Percentiles rank a stretch among this genome's conserved stretches.
phyloP scores from a whole-genome alignment of 2,888 invertebrate species.

The Cremastinae sp. region DNA sequence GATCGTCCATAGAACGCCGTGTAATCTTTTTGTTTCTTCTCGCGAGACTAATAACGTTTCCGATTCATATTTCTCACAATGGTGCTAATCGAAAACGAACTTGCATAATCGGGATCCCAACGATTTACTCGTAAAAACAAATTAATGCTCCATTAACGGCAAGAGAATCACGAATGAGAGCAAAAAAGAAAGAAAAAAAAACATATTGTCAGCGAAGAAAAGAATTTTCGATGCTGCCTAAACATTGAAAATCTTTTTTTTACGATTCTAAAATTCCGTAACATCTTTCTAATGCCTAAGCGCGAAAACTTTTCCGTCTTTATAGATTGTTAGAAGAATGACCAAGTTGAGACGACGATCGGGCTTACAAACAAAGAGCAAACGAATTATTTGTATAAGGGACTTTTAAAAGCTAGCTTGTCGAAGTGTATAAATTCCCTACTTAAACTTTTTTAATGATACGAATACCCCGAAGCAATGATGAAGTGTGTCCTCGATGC shows the following conservation, averaged over 20 bases:
- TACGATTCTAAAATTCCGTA: constrained; percentile 70
- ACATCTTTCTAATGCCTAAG: constrained; percentile 67
- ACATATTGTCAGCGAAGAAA: no score
- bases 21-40: not conserved
- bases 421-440: constrained; percentile 13
- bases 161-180: constrained; percentile 1
- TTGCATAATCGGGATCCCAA: constrained; percentile 41
- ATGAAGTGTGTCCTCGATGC: constrained; percentile 17
- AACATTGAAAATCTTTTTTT: constrained; percentile 57
- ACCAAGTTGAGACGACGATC: constrained; percentile 13
- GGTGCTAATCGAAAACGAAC: constrained; percentile 41
- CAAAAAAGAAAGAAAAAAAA: constrained; percentile 8
- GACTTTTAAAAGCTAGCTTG: constrained; percentile 36
- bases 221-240: constrained; percentile 59
- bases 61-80: constrained; percentile 28
- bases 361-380: constrained; percentile 10
- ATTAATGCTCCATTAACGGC: constrained; percentile 23
- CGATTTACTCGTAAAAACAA: constrained; percentile 3
- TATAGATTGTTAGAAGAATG: constrained; percentile 11
- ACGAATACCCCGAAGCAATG: constrained; percentile 31
- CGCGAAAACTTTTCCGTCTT: constrained; percentile 6
- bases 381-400: constrained; percentile 4
- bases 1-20: not conserved
- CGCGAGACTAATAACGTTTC: constrained; percentile 5
- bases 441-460: constrained; percentile 44